Evolutionary conservation across 2,113 vertebrate species (phyloP), one percentile per base, ranked within the genome.

Genomic region (Ictidomys tridecemlineatus): DNA sequence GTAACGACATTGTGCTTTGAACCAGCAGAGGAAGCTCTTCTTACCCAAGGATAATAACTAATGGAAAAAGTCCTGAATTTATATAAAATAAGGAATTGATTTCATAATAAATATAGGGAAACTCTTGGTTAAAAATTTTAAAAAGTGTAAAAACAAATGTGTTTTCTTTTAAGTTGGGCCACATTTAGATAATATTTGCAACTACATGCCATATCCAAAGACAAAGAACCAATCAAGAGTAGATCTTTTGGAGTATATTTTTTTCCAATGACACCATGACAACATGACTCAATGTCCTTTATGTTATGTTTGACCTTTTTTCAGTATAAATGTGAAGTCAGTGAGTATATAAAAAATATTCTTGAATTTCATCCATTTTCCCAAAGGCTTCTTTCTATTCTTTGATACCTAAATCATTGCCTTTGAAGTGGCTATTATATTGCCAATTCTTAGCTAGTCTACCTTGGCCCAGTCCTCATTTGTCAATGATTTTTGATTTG

Each of bases 231-330:
- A 48, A 18, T 80, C 18, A 37, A 78, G 18, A 82, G 48, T 82
- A 34, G 69, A 48, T 48, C n/a, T 37, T 91, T 61, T 63, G 72
- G 8, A 67, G n/a, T 77, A 51, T 89, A 65, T 32, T 95, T 82
- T 82, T 51, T 96, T 95, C 84, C 91, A 78, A 94, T 79, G 91
- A 88, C 56, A 24, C 12, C 13, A 20, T 93, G 48, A 84, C 83
- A 89, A 39, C 12, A 53, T 86, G 70, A 92, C 65, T 92, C 89
- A 67, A 78, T n/a, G n/a, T 48, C 28, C 48, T 93, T 56, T 80
- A 82, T 69, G 83, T 22, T 65, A 72, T 42, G 48, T 79, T 85
- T 92, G 86, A 84, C 85, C 63, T 96, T 96, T 96, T 58, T 94
- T 89, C 65, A 78, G 18, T n/a, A 28, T 85, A 85, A 94, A 86